Base-by-base conservation (phyloP, 2,113 vertebrate genomes). In the Odontesthes bonariensis region DNA sequence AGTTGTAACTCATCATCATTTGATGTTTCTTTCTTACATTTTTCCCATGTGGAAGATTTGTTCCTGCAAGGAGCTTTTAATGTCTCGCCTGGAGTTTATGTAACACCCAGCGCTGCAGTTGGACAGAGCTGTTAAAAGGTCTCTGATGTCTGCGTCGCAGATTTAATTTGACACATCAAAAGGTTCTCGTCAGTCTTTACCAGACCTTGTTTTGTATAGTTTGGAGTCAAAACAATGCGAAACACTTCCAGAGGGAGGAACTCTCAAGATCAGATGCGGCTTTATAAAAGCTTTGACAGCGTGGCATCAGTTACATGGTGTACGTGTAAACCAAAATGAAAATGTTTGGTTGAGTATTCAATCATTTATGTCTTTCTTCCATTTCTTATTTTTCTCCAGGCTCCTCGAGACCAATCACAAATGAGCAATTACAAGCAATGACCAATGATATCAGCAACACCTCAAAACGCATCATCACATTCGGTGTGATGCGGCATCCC, bases 401-500 rank as follows among this genome's bases (percentile, higher is more conserved):
- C 75, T 95, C 95, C 12, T 86, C 69, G 17, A 93, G 92, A 53
- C 55, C 86, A 51, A 94, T 99, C 92, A 95, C 95, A 49, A 92
- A 77, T 31, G 79, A 81, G 57, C 54, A 94, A 79, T 90, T 99
- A 82, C 93, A 90, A 88, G 94, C 95, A 16, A 88, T 95, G 83
- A 97, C 96, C 77, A 98, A 94, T 70, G 96, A 97, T 66, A 55
- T 92, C 66, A 90, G 87, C 65, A 89, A 51, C 65, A 42, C 80
- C 49, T 90, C 92, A 76, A 96, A 95, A 77, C 95, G 96, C 86
- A 92, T 92, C 64, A 77, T 97, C 74, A 93, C 89, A 31, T 97
- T 94, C 73, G 93, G 55, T 38, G 69, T 96, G 70, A 68, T 94
- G 22, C 92, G 77, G 66, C 91, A 92, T 51, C 96, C 96, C 4